Evolutionary conservation across 2,888 invertebrate species (phyloP).

Genomic region (Eupithecia pulchellata): DNA sequence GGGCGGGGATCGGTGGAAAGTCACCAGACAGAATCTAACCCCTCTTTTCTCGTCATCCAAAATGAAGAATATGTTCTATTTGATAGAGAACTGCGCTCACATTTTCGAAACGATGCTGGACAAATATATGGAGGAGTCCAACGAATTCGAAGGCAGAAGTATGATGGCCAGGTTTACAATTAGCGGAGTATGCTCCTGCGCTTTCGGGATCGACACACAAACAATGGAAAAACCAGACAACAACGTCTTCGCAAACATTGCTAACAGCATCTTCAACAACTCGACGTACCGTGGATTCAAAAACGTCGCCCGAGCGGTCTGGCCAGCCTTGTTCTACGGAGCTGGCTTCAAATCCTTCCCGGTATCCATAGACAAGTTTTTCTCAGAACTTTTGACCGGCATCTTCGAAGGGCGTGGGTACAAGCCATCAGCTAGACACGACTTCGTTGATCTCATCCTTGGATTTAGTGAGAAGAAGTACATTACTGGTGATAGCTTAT

Average conservation of each 20-base stretch:
- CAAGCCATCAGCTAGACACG: slow-evolving; percentile 57
- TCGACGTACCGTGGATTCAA: slow-evolving; percentile 53
- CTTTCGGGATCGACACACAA: slow-evolving; percentile 66
- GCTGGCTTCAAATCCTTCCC: slow-evolving; percentile 57
- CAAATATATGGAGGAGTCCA: slow-evolving; percentile 42
- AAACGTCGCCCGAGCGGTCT: slow-evolving; percentile 52
- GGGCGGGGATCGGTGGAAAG: slow-evolving; percentile 68
- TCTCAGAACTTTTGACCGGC: slow-evolving; percentile 50
- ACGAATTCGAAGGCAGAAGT: slow-evolving; percentile 51
- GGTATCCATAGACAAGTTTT: slow-evolving; percentile 52
- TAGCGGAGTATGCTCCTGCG: slow-evolving; percentile 64
- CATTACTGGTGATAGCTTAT: slow-evolving; percentile 60
- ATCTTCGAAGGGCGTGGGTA: slow-evolving; percentile 57
- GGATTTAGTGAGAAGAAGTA: slow-evolving; percentile 54
- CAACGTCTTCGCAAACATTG: slow-evolving; percentile 58
- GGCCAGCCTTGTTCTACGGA: slow-evolving; percentile 64
- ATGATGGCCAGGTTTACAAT: slow-evolving; percentile 63
- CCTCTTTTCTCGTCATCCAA: slow-evolving; percentile 69
- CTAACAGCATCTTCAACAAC: slow-evolving; percentile 54
- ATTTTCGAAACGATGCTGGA: slow-evolving; percentile 59
- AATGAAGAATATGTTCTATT: slow-evolving; percentile 71
- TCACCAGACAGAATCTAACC: slow-evolving; percentile 65
- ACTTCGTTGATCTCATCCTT: slow-evolving; percentile 66
- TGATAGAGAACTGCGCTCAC: slow-evolving; percentile 58
- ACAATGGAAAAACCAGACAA: slow-evolving; percentile 51